These are phyloP conservation scores for Mola mola DNA, from an alignment of 2,113 vertebrate genomes.

Conservation along the genomic window DNA sequence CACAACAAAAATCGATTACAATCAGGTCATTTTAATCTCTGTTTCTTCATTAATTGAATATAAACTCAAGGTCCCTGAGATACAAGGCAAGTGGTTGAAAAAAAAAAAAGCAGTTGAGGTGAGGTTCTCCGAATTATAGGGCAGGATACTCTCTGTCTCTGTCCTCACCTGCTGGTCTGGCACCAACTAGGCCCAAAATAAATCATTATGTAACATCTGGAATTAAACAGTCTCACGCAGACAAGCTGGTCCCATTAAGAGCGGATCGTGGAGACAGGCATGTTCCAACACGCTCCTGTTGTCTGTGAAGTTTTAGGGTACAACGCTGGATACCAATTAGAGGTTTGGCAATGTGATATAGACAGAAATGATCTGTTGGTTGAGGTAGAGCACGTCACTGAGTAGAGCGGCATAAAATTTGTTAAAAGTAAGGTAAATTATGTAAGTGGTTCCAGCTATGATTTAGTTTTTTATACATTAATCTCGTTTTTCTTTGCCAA, in stretches of 20 bases:
- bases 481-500: constrained; percentile 4
- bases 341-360: constrained; percentile 53
- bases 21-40: too few species aligned
- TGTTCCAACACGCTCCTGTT: constrained; percentile 43
- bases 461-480: not conserved
- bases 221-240: constrained; percentile 57
- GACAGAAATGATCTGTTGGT: constrained; percentile 28
- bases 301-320: constrained; percentile 53
- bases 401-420: constrained; percentile 1
- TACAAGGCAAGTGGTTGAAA: constrained; percentile 35
- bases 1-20: too few species aligned
- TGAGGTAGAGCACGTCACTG: constrained; percentile 1
- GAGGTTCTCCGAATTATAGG: constrained; percentile 48
- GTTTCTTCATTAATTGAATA: too few species aligned
- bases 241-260: constrained; percentile 47
- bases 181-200: constrained; percentile 53
- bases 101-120: constrained; percentile 26
- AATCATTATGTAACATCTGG: constrained; percentile 54
- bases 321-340: constrained; percentile 55
- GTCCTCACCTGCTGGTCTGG: constrained; percentile 67
- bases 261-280: constrained; percentile 29
- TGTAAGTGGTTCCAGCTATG: constrained; percentile 5
- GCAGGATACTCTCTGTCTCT: constrained; percentile 47
- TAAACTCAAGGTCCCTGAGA: too few species aligned
- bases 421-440: constrained; percentile 8